Evolutionary conservation across 2,113 vertebrate species (phyloP).

Genomic region (Coryphaenoides rupestris): DNA sequence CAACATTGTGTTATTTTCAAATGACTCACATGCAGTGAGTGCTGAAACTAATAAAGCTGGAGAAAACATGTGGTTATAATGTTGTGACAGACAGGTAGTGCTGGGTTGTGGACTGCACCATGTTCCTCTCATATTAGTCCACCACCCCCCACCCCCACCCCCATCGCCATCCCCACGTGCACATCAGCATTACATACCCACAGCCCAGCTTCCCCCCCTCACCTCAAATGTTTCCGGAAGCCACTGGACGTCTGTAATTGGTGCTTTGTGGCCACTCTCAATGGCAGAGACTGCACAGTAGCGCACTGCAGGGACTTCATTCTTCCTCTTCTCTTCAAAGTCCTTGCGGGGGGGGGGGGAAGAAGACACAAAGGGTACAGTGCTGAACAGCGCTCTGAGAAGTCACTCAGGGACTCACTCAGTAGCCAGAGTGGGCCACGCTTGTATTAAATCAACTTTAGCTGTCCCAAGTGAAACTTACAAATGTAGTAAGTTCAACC

Average conservation of each 20-base stretch:
- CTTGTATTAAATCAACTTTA: no score
- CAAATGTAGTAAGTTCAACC: no score
- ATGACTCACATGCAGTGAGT: background rate
- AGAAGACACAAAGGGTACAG: slow-evolving; percentile 19
- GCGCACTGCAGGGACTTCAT: slow-evolving; percentile 63
- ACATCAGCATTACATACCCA: background rate
- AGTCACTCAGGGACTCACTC: background rate
- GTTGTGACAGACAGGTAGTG: no score
- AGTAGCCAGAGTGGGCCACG: no score
- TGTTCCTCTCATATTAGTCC: background rate
- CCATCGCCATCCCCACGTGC: background rate
- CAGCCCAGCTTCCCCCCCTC: slow-evolving; percentile 11
- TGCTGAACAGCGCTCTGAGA: background rate
- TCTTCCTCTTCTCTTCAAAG: slow-evolving; percentile 45
- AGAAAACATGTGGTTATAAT: no score
- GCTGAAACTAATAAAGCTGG: no score
- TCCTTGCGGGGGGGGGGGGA: slow-evolving; percentile 48
- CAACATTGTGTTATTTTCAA: background rate
- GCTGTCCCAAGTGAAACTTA: no score
- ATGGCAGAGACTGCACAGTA: slow-evolving; percentile 77
- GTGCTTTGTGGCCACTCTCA: slow-evolving; percentile 75
- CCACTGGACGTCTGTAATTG: slow-evolving; percentile 86
- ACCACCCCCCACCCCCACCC: background rate
- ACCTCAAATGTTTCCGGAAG: slow-evolving; percentile 81
- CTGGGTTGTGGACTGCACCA: no score